Conservation (phyloP, 2,113 vertebrate species). For the Cynocephalus volans region DNA sequence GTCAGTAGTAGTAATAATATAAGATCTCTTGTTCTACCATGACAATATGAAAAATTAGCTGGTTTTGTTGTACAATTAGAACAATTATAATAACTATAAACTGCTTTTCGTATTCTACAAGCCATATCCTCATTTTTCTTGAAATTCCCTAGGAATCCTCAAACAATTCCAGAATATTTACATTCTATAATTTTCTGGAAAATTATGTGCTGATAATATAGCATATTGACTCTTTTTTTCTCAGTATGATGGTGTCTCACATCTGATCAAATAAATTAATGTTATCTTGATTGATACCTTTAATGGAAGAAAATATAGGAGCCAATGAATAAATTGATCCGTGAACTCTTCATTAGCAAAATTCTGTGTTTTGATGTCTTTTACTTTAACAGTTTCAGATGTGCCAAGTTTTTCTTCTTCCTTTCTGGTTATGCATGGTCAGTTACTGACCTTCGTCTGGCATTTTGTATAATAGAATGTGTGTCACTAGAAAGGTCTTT, state of each 20-base stretch:
- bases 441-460: neutral
- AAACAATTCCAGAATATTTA: neutral
- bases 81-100: constrained; percentile 28
- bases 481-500: neutral
- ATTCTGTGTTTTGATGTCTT: neutral
- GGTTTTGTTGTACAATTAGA: constrained; percentile 14
- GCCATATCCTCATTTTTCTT: constrained; percentile 27
- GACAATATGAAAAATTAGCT: neutral
- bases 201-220: neutral
- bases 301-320: neutral
- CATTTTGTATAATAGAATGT: neutral
- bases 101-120: neutral
- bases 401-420: neutral
- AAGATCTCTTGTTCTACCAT: neutral
- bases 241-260: neutral
- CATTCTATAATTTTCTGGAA: neutral
- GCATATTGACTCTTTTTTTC: neutral
- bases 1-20: neutral
- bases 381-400: neutral
- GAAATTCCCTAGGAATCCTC: constrained; percentile 6
- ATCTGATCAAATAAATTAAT: neutral
- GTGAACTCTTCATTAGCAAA: neutral
- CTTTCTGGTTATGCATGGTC: neutral
- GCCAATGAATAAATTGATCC: neutral
- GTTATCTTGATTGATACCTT: neutral